Conservation (phyloP, 30 jellyfish, hydroid and myxozoan species). For the Kudoa iwatai region DNA sequence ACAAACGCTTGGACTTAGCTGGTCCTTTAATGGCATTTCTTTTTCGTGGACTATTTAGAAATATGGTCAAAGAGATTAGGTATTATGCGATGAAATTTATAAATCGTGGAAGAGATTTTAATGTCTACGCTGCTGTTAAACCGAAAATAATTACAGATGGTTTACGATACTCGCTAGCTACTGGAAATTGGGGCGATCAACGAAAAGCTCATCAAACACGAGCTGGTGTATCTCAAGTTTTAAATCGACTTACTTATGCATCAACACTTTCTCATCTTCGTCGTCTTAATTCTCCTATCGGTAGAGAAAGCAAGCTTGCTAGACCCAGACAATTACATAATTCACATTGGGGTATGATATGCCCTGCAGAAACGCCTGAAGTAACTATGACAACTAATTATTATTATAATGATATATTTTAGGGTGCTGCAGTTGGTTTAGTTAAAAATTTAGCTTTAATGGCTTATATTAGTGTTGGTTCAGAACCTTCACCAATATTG, state of each 20-base stretch:
- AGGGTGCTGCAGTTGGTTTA: conserved; percentile 99
- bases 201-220: conserved; percentile 89
- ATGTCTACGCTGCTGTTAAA: conserved; percentile 44
- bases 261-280: conserved; percentile 88
- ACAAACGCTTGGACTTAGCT: conserved; percentile 77
- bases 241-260: conserved; percentile 70
- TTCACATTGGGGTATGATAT: conserved; percentile 92
- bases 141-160: conserved; percentile 79
- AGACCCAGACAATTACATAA: conserved; percentile 92
- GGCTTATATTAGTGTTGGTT: conserved; percentile 95
- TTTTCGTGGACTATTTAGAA: conserved; percentile 17
- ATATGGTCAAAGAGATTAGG: neutral
- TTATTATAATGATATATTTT: neutral
- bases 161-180: conserved; percentile 67
- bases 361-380: conserved; percentile 99
- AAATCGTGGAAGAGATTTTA: conserved; percentile 12
- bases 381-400: no score
- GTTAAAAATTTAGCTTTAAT: conserved; percentile 81
- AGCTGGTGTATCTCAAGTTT: conserved; percentile 96
- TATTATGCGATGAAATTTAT: neutral
- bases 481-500: conserved; percentile 86
- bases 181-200: conserved; percentile 99
- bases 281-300: conserved; percentile 85
- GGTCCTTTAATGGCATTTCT: conserved; percentile 83
- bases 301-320: conserved; percentile 95